Conservation (phyloP, 1,140 invertebrate species). For the Cepaea nemoralis region DNA sequence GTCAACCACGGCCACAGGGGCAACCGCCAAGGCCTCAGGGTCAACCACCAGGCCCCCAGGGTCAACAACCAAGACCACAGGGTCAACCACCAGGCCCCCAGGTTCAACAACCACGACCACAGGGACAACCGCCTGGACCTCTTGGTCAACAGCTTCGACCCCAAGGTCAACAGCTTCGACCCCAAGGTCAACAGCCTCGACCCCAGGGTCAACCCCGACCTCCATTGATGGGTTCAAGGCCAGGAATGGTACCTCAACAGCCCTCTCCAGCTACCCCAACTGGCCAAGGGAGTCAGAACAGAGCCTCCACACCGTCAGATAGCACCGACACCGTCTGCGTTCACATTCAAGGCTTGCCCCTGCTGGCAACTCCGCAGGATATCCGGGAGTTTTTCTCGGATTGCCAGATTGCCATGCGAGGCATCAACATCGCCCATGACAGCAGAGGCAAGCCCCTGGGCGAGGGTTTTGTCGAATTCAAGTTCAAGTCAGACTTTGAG, state of each 20-base stretch:
- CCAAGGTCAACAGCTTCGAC: background rate
- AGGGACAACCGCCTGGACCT: background rate
- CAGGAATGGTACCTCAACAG: background rate
- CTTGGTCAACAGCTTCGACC: conserved; percentile 19
- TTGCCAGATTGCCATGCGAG: conserved; percentile 83
- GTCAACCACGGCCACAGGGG: background rate
- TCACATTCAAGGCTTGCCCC: conserved; percentile 58
- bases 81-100: background rate
- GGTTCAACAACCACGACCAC: background rate
- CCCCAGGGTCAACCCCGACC: background rate
- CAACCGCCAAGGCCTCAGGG: background rate
- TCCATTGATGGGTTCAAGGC: conserved; percentile 26
- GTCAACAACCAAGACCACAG: background rate
- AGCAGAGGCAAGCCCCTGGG: conserved; percentile 84
- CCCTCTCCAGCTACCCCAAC: conserved; percentile 11
- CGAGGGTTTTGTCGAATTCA: conserved; percentile 89
- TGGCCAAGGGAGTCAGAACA: background rate
- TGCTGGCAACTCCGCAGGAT: conserved; percentile 75
- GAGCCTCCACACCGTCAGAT: conserved; percentile 13
- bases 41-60: background rate
- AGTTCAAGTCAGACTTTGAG: conserved; percentile 78
- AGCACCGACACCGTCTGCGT: conserved; percentile 41
- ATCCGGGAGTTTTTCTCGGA: conserved; percentile 85
- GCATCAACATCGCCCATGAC: conserved; percentile 88
- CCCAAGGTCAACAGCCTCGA: background rate